Conservation (phyloP, 2,797 vertebrate genomes). For the Poeciliopsis turneri region DNA sequence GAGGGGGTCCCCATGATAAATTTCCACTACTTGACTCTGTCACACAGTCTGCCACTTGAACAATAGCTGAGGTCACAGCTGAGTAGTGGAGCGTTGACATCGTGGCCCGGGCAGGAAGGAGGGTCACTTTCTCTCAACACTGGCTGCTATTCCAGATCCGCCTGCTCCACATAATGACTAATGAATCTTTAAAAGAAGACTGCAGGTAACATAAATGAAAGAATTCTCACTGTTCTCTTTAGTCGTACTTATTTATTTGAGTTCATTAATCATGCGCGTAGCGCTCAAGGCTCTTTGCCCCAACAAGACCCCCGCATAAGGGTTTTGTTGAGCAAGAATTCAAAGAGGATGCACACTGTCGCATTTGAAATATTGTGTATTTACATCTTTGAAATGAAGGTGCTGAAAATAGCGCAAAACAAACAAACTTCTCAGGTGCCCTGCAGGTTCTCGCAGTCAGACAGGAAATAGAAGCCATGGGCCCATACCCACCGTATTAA, state of each 20-base stretch:
- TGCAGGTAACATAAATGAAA: conserved; percentile 62
- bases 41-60: conserved; percentile 78
- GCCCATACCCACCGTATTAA: background rate
- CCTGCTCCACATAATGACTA: conserved; percentile 37
- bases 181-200: conserved; percentile 39
- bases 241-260: conserved; percentile 57
- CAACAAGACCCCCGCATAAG: background rate
- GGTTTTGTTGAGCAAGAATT: conserved; percentile 51
- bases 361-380: conserved; percentile 56
- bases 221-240: conserved; percentile 61
- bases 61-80: conserved; percentile 77
- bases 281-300: conserved; percentile 2
- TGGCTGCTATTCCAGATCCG: conserved; percentile 44
- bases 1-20: conserved; percentile 80
- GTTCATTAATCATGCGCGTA: conserved; percentile 60
- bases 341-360: conserved; percentile 63
- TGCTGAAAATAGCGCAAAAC: conserved; percentile 51
- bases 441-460: background rate
- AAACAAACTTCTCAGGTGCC: conserved; percentile 33
- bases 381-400: conserved; percentile 55
- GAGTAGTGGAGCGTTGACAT: conserved; percentile 62
- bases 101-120: conserved; percentile 13
- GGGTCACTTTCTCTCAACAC: conserved; percentile 64
- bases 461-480: background rate
- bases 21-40: conserved; percentile 83